Conservation (phyloP, 2,797 vertebrate species). For the Malurus splendens region DNA sequence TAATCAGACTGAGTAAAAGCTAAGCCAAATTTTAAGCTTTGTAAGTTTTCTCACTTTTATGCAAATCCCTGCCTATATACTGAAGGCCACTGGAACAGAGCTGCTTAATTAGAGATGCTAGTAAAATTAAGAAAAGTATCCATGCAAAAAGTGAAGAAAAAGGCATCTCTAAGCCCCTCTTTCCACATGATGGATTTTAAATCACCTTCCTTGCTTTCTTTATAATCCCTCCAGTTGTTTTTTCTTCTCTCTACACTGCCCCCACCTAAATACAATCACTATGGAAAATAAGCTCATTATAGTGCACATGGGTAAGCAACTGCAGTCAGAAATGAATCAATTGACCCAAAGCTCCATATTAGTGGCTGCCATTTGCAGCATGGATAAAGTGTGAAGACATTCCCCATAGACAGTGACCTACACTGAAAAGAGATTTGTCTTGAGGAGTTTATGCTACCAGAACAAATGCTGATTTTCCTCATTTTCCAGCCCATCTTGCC, state of each 20-base stretch:
- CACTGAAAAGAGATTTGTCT: neutral
- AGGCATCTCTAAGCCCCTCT: neutral
- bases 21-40: neutral
- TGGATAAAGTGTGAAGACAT: neutral
- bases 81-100: neutral
- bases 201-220: neutral
- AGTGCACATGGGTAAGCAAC: neutral
- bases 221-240: neutral
- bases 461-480: neutral
- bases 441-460: neutral
- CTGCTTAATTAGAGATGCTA: neutral
- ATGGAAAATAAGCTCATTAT: conserved; percentile 28
- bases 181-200: conserved; percentile 19
- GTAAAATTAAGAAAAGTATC: neutral
- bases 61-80: neutral
- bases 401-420: neutral
- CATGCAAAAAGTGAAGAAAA: neutral
- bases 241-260: neutral
- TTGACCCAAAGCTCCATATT: neutral
- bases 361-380: neutral
- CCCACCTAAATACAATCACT: neutral
- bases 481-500: neutral
- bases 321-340: neutral
- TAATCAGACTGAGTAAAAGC: neutral
- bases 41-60: neutral